phyloP scores from a whole-genome alignment of 1,140 invertebrate species.

The Hyles euphorbiae region DNA sequence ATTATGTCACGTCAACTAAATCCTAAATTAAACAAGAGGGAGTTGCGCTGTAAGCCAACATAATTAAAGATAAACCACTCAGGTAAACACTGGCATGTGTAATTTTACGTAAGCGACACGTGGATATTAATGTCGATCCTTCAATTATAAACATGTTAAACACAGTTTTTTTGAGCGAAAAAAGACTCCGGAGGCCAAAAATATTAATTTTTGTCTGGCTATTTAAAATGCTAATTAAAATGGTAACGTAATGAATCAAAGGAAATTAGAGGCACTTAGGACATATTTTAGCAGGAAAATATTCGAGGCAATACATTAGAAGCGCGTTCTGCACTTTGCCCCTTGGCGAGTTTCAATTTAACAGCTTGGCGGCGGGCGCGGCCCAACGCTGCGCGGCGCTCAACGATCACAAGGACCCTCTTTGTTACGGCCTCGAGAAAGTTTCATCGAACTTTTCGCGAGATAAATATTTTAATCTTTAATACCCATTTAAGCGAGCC shows the following conservation, averaged over 20 bases:
- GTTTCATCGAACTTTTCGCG: constrained; percentile 45
- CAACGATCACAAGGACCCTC: constrained; percentile 27
- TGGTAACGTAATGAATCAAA: constrained; percentile 7
- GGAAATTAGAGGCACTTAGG: constrained; percentile 33
- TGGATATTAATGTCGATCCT: not conserved
- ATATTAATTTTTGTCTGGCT: too few species aligned
- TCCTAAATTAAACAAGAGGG: constrained; percentile 27
- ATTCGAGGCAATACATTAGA: constrained; percentile 32
- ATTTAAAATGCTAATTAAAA: too few species aligned
- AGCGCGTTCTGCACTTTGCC: constrained; percentile 41
- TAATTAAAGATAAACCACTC: constrained; percentile 27
- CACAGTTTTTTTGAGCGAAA: not conserved
- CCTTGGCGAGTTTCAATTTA: constrained; percentile 34
- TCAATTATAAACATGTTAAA: constrained; percentile 1
- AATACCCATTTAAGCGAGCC: constrained; percentile 55
- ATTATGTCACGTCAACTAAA: constrained; percentile 25
- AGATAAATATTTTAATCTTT: constrained; percentile 66
- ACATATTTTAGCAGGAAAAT: constrained; percentile 40
- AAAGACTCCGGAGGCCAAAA: not conserved
- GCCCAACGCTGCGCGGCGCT: constrained; percentile 14
- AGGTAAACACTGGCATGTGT: constrained; percentile 2
- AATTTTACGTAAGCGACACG: not conserved
- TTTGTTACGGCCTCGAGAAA: constrained; percentile 44
- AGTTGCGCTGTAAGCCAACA: constrained; percentile 16
- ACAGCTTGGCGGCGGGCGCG: constrained; percentile 24